Conservation (phyloP, 30 jellyfish, hydroid and myxozoan genomes). For the Aurelia aurita complex sp. Pacific region DNA sequence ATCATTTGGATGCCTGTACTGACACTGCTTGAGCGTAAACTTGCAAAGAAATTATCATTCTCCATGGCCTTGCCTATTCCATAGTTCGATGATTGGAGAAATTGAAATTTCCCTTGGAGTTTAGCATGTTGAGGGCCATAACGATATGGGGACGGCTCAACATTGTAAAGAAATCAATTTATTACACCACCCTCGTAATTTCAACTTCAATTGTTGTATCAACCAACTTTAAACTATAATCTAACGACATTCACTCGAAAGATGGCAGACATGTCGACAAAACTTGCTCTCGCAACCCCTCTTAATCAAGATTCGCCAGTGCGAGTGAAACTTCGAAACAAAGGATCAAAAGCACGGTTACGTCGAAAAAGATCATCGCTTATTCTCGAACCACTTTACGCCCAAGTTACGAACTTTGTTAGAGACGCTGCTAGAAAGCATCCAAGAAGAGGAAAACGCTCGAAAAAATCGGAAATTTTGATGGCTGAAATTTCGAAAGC, state of each 20-base stretch:
- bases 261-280: neutral
- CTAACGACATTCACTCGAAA: neutral
- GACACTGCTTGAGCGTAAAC: no score
- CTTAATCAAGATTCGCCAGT: neutral
- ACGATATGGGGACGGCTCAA: no score
- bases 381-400: slow-evolving; percentile 71
- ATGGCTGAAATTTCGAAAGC: slow-evolving; percentile 66
- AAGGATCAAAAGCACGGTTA: slow-evolving; percentile 24
- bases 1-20: no score
- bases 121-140: no score
- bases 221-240: no score
- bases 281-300: slow-evolving; percentile 18
- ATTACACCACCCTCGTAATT: no score
- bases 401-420: slow-evolving; percentile 66
- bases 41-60: no score
- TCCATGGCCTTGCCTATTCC: no score
- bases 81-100: no score
- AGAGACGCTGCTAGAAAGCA: slow-evolving; percentile 69
- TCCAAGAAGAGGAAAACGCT: slow-evolving; percentile 51
- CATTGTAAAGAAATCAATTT: no score
- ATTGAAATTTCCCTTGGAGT: no score
- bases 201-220: no score
- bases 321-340: slow-evolving; percentile 33
- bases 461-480: slow-evolving; percentile 61
- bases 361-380: slow-evolving; percentile 68